Evolutionary conservation across 2,797 vertebrate genomes (phyloP).

Genomic region (Sebastiscus albofasciatus): DNA sequence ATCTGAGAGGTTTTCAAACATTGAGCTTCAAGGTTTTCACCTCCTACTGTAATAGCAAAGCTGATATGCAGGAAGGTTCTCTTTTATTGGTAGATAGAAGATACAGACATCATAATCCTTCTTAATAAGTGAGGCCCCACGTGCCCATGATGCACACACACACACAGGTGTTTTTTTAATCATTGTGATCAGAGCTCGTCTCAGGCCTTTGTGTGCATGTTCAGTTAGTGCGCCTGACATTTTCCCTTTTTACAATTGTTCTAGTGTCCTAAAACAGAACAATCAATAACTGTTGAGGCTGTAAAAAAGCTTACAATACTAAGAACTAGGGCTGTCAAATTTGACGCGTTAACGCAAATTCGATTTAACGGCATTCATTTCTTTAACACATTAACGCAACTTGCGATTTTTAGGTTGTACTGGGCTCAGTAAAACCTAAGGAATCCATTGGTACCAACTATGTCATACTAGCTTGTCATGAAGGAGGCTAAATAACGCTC

Average conservation of each 20-base stretch:
- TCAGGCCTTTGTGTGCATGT: neutral
- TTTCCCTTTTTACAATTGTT: neutral
- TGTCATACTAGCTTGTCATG: too few relatives aligned
- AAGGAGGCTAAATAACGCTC: too few relatives aligned
- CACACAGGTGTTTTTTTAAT: neutral
- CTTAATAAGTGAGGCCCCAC: neutral
- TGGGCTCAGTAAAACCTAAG: too few relatives aligned
- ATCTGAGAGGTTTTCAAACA: slow-evolving; percentile 27
- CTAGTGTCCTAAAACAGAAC: neutral
- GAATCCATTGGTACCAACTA: too few relatives aligned
- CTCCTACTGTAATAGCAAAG: neutral
- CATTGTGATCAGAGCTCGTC: neutral
- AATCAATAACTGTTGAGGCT: neutral
- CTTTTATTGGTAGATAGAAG: neutral
- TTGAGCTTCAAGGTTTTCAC: slow-evolving; percentile 6
- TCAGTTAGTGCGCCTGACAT: neutral
- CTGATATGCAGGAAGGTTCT: neutral
- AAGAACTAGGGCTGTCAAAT: neutral
- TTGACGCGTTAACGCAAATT: too few relatives aligned
- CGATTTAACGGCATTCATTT: too few relatives aligned
- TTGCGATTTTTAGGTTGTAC: too few relatives aligned
- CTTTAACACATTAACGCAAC: too few relatives aligned
- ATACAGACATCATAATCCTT: neutral
- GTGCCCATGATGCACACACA: neutral
- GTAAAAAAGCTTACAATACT: neutral